Evolutionary conservation across 2,113 vertebrate species (phyloP).

Genomic region (Cochlearius cochlearius): DNA sequence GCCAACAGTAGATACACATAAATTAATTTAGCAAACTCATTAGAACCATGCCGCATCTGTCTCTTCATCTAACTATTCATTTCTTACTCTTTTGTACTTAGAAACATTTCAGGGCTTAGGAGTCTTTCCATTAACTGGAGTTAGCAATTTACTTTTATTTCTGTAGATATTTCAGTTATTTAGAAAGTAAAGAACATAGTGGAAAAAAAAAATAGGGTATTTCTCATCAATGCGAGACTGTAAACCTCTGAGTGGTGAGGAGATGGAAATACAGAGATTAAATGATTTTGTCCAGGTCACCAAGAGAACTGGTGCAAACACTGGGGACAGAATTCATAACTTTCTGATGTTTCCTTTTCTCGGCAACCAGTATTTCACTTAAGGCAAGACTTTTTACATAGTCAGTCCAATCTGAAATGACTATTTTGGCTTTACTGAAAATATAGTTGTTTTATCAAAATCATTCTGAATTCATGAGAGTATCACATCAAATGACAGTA

Average conservation of each 20-base stretch:
- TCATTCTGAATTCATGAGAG: background rate
- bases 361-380: background rate
- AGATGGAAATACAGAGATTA: background rate
- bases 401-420: background rate
- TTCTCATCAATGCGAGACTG: background rate
- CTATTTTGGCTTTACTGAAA: background rate
- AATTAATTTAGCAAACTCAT: background rate
- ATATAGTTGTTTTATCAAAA: background rate
- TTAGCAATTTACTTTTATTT: background rate
- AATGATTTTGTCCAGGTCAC: background rate
- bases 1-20: background rate
- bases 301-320: background rate
- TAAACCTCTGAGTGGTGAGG: background rate
- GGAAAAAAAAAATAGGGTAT: background rate
- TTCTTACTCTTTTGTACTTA: background rate
- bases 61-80: background rate
- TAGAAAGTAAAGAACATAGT: background rate
- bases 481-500: background rate
- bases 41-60: background rate
- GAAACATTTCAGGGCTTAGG: background rate
- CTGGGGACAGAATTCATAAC: background rate
- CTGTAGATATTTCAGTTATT: background rate
- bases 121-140: background rate
- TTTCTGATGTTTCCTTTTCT: background rate
- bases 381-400: background rate